These are phyloP conservation scores for Ctenopoma kingsleyae DNA, from an alignment of 2,797 vertebrate genomes.

Conservation along the genomic window DNA sequence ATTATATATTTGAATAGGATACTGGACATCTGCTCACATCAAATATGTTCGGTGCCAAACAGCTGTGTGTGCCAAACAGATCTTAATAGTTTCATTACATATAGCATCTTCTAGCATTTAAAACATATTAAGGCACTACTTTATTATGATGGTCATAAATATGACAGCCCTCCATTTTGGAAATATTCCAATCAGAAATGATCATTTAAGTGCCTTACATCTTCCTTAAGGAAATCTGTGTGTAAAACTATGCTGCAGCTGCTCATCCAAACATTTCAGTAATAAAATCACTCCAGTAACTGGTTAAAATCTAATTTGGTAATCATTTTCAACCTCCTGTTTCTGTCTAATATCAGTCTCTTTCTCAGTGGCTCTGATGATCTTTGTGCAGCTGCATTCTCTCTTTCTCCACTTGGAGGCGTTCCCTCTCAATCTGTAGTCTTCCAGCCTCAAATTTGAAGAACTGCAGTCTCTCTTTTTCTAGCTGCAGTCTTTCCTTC, in stretches of 20 bases:
- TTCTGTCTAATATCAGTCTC: not conserved
- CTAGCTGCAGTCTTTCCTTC: constrained; percentile 92
- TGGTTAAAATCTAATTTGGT: constrained; percentile 4
- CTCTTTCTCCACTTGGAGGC: constrained; percentile 94
- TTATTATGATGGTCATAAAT: constrained; percentile 35
- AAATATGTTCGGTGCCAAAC: not conserved
- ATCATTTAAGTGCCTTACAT: not conserved
- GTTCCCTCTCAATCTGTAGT: constrained; percentile 93
- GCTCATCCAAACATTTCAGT: constrained; percentile 13
- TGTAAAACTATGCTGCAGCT: constrained; percentile 2
- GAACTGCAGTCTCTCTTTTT: constrained; percentile 94
- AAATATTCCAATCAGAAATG: constrained; percentile 21
- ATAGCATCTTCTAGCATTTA: constrained; percentile 1
- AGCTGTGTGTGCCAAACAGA: constrained; percentile 18
- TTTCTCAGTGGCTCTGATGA: constrained; percentile 51
- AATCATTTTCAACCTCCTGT: not conserved
- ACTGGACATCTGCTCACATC: constrained; percentile 25
- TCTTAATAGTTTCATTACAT: not conserved
- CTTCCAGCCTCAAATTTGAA: constrained; percentile 92
- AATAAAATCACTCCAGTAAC: not conserved
- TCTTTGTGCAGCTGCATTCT: constrained; percentile 83
- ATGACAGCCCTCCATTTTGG: constrained; percentile 26
- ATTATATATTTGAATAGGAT: not conserved
- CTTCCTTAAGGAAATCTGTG: constrained; percentile 3
- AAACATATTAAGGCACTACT: constrained; percentile 56